These are phyloP conservation scores for Erythrolamprus reginae DNA, from an alignment of 2,113 vertebrate species.

Conservation along the genomic window DNA sequence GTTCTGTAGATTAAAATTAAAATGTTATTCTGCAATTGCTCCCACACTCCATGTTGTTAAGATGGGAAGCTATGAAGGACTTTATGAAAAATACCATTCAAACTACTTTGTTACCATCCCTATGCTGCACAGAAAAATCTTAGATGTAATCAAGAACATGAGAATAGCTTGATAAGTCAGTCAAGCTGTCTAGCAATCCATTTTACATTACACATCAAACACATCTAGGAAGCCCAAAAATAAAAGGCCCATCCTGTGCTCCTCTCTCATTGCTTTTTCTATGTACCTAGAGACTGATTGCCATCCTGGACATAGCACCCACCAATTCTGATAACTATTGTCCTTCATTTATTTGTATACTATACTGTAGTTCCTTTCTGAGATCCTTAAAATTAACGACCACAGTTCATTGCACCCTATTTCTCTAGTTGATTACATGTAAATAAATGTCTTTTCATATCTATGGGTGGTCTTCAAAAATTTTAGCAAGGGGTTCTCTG, in stretches of 20 bases:
- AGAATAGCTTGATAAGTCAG: not conserved
- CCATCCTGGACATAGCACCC: not conserved
- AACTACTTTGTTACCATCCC: not conserved
- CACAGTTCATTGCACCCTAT: not conserved
- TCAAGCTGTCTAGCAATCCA: not conserved
- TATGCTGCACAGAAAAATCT: not conserved
- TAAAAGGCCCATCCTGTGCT: not conserved
- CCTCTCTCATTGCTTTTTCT: not conserved
- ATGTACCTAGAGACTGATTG: not conserved
- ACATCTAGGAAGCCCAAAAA: not conserved
- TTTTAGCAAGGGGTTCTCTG: too few species aligned
- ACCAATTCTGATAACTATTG: not conserved
- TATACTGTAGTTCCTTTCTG: not conserved
- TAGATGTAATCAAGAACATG: not conserved
- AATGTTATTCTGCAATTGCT: not conserved
- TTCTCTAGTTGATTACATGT: not conserved
- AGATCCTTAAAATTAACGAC: not conserved
- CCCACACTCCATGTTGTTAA: not conserved
- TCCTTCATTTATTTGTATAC: not conserved
- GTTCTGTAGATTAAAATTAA: not conserved
- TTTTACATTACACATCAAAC: not conserved
- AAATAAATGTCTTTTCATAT: not conserved
- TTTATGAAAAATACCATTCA: not conserved
- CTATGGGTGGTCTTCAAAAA: too few species aligned
- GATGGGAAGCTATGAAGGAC: not conserved